Evolutionary conservation across 2,113 vertebrate species (phyloP).

Genomic region (Bujurquina vittata): DNA sequence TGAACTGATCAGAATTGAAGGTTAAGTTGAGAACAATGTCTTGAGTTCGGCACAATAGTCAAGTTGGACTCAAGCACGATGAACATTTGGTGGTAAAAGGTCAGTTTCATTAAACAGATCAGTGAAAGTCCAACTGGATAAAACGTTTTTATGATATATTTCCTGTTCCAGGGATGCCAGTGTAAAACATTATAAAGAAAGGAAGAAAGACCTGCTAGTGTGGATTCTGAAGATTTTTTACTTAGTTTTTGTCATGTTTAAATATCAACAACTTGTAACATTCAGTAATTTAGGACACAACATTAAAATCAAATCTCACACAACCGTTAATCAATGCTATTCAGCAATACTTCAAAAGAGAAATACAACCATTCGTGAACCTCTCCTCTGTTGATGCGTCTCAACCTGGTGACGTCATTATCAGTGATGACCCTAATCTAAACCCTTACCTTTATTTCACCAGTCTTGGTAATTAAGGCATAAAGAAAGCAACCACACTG

Average conservation of each 20-base stretch:
- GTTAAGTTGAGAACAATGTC: background rate
- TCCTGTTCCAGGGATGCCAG: background rate
- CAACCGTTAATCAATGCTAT: background rate
- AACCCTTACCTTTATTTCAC: background rate
- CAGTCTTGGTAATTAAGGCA: background rate
- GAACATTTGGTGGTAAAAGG: background rate
- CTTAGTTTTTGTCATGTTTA: background rate
- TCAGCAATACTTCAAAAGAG: background rate
- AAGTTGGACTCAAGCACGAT: background rate
- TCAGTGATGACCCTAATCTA: background rate
- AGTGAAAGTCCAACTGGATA: background rate
- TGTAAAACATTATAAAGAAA: background rate
- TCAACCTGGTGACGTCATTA: background rate
- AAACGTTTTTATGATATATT: background rate
- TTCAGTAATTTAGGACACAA: background rate
- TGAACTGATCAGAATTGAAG: background rate
- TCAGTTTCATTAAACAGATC: background rate
- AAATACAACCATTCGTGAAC: background rate
- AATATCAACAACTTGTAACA: background rate
- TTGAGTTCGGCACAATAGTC: background rate
- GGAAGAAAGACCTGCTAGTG: too few relatives aligned
- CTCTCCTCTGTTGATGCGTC: too few relatives aligned
- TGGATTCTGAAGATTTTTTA: too few relatives aligned
- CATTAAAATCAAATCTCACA: background rate
- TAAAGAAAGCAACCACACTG: background rate